These are phyloP conservation scores for Poicephalus meyeri DNA, from an alignment of 2,113 vertebrate genomes.

Conservation along the genomic window DNA sequence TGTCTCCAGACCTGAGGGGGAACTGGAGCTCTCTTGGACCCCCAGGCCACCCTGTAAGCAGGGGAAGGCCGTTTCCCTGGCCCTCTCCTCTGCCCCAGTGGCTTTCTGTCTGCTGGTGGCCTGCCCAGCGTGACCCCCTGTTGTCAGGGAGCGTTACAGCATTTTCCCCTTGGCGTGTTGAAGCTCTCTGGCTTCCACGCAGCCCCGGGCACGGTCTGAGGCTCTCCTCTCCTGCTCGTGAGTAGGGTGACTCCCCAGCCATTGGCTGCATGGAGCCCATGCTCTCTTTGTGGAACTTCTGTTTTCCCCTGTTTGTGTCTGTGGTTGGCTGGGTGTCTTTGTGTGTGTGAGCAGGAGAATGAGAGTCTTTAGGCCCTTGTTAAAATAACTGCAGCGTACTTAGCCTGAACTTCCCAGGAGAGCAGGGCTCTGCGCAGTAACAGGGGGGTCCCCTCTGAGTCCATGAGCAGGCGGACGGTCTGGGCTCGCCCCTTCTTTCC, in stretches of 20 bases:
- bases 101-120: not conserved
- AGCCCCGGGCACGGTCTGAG: not conserved
- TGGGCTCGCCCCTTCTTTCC: not conserved
- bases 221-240: not conserved
- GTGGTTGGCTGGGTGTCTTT: not conserved
- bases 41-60: not conserved
- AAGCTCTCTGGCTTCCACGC: not conserved
- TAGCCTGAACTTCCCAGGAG: not conserved
- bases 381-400: not conserved
- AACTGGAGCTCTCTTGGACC: accelerated
- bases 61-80: not conserved
- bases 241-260: not conserved
- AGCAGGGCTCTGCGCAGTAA: not conserved
- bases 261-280: not conserved
- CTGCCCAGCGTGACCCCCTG: not conserved
- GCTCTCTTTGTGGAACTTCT: not conserved
- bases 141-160: too few relatives aligned
- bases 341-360: not conserved
- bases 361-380: not conserved
- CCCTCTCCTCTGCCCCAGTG: accelerated
- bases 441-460: not conserved
- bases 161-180: not conserved
- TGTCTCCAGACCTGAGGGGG: accelerated
- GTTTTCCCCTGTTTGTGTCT: not conserved
- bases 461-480: too few relatives aligned